Base-by-base conservation (phyloP, 2,113 vertebrate species). In the Meleagris gallopavo region DNA sequence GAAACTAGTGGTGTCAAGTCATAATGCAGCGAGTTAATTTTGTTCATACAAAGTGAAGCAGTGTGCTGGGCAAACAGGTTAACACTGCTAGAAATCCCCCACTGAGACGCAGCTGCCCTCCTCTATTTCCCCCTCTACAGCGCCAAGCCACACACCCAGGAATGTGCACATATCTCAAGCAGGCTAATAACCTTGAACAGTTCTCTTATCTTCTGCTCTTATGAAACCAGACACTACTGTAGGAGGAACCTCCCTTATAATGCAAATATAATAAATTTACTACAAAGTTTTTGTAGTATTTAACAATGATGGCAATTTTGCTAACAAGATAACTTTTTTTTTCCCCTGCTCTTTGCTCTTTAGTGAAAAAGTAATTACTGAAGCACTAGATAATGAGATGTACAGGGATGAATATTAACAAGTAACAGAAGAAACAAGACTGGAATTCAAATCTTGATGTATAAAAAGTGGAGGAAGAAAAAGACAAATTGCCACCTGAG, bases 191-290 rank as follows among this genome's bases (percentile, higher is more conserved):
- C n/a, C 21, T 48, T 55, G 27, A 41, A 13, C 71, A 13, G 15
- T 58, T 72, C 73, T 80, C 60, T 15, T 77, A 50, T 8, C 64
- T 55, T 83, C 86, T 64, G 48, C 48, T 93, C 18, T 83, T 40
- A 30, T 0, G 64, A 83, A 66, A 64, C 41, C 38, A 89, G 77
- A 54, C 29, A 64, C 25, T 24, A 45, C 3, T 76, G 30, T 5
- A 82, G 40, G 24, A 79, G 11, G 21, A 62, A 84, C 20, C 24
- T 34, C 3, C 18, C n/a, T 48, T 69, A 14, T 3, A 77, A 7
- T 2, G 32, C 29, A 58, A 78, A 78, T 18, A 17, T 5, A 15
- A 62, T 74, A 58, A 71, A 55, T 43, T 9, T 14, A 46, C 5
- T 25, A 52, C 12, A 36, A 40, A 30, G 5, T 73, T 62, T 87